A percentile compares a stretch with the other conserved stretches of the same genome.
Evolutionary conservation across 2,888 invertebrate genomes (phyloP).

Genomic region (Drosophila falleni): DNA sequence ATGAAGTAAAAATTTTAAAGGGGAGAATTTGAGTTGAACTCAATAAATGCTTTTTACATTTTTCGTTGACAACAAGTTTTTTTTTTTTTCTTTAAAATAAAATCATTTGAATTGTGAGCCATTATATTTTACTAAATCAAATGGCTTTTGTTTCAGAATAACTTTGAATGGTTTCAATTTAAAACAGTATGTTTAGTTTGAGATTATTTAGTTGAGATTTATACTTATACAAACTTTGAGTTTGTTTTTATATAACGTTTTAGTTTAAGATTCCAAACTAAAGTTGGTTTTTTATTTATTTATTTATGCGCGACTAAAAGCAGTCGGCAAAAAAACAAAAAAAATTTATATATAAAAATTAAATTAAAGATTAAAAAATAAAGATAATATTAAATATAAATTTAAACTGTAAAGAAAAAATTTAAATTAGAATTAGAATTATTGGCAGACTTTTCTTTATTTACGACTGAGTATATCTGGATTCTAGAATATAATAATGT

Average conservation of each 20-base stretch:
- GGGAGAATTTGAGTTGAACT: background rate
- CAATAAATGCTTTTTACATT: slow-evolving; percentile 15
- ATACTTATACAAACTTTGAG: too few species aligned
- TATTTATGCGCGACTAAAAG: too few species aligned
- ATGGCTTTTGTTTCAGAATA: background rate
- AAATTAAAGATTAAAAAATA: too few species aligned
- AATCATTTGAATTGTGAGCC: background rate
- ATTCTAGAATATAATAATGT: background rate
- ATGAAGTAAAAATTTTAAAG: slow-evolving; percentile 68
- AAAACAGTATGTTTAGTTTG: background rate
- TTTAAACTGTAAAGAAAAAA: too few species aligned
- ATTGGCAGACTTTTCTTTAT: too few species aligned
- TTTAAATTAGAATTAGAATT: too few species aligned
- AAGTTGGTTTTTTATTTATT: too few species aligned
- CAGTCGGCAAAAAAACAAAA: too few species aligned
- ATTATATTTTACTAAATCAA: background rate
- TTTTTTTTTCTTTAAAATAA: slow-evolving; percentile 4
- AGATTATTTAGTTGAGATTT: too few species aligned
- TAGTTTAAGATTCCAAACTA: background rate
- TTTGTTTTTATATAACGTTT: background rate
- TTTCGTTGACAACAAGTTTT: slow-evolving; percentile 24
- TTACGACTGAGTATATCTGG: background rate
- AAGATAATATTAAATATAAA: too few species aligned
- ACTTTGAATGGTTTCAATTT: background rate
- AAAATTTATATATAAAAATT: too few species aligned